These are phyloP conservation scores for Ochropleura leucogaster DNA, from an alignment of 2,888 invertebrate species.

Conservation along the genomic window DNA sequence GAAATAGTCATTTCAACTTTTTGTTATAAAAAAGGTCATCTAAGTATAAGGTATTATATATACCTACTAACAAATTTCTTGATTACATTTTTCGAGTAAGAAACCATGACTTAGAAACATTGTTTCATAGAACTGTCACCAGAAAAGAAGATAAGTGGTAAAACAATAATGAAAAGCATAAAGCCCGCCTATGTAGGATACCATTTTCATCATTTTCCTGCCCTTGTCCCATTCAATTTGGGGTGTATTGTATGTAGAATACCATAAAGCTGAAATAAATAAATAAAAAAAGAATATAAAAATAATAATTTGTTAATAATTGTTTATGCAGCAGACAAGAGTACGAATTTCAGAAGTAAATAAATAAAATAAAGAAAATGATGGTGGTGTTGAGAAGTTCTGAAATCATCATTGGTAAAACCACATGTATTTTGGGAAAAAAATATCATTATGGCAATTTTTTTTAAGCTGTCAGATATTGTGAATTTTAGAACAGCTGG, in stretches of 20 bases:
- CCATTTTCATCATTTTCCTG: too few species aligned
- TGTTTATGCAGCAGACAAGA: not conserved
- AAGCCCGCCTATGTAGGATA: too few species aligned
- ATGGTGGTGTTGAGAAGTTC: not conserved
- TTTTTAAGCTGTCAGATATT: not conserved
- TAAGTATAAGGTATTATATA: too few species aligned
- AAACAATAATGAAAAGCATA: too few species aligned
- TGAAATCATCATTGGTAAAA: not conserved
- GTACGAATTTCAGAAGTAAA: not conserved
- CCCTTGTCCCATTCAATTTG: too few species aligned
- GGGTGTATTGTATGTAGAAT: too few species aligned
- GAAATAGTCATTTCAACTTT: not conserved
- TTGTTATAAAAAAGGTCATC: too few species aligned
- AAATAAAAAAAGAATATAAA: too few species aligned
- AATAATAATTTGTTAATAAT: too few species aligned
- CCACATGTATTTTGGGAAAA: conserved; percentile 7
- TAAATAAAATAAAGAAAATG: not conserved
- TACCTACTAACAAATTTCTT: too few species aligned
- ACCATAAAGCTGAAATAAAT: too few species aligned
- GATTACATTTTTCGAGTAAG: too few species aligned
- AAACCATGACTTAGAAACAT: not conserved
- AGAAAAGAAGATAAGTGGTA: not conserved
- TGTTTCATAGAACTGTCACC: not conserved
- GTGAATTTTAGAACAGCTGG: conserved; percentile 32
- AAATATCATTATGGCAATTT: conserved; percentile 1